phyloP scores from a whole-genome alignment of 1,140 invertebrate genomes.

The Microvelia longipes region DNA sequence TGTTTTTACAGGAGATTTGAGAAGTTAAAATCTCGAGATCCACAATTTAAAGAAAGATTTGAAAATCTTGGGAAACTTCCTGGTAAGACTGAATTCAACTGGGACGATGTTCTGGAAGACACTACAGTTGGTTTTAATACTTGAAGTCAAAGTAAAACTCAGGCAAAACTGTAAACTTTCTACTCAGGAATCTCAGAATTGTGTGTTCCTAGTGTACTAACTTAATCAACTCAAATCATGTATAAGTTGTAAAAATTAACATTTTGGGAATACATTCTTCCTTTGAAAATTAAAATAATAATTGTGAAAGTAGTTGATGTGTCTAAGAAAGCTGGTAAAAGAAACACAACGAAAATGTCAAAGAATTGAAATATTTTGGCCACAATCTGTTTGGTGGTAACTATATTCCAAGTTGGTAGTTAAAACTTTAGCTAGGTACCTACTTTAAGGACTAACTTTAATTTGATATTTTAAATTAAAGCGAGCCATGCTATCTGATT shows the following conservation, averaged over 20 bases:
- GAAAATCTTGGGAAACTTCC: constrained; percentile 60
- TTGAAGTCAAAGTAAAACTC: constrained; percentile 6
- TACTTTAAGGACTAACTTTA: no score
- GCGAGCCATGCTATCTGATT: no score
- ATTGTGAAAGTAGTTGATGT: no score
- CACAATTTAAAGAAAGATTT: constrained; percentile 62
- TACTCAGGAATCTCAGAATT: not conserved
- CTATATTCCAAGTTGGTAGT: no score
- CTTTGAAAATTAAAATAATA: no score
- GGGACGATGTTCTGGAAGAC: constrained; percentile 66
- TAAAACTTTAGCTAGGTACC: no score
- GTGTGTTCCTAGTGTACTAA: not conserved
- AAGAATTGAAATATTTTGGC: no score
- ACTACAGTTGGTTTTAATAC: constrained; percentile 29
- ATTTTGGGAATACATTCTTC: not conserved
- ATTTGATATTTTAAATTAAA: no score
- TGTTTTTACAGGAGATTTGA: constrained; percentile 44
- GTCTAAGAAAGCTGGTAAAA: no score
- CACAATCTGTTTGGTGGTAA: no score
- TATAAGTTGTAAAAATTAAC: not conserved
- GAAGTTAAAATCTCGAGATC: constrained; percentile 57
- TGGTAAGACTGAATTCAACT: constrained; percentile 65
- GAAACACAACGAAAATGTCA: no score
- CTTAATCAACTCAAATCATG: not conserved
- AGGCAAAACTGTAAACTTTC: not conserved